Base-by-base conservation (phyloP, 2,888 invertebrate species). In the Nemapogon koenigi region DNA sequence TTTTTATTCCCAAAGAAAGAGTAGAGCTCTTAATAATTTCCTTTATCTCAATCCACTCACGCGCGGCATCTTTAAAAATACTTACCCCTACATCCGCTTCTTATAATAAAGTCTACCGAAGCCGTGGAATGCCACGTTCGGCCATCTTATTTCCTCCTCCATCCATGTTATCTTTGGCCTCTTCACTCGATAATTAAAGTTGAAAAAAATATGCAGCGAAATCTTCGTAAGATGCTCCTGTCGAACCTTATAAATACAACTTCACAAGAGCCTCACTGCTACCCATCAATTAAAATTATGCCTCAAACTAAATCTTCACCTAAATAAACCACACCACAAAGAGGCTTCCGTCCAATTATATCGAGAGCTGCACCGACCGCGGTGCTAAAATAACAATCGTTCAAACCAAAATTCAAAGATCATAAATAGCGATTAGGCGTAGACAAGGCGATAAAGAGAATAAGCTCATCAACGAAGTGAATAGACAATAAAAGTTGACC, bases 1-100 rank as follows among this genome's bases (percentile, higher is more conserved):
- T 65, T 72, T 71, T 63, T 68, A 59, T 57, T 53, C 63, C 52
- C 50, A 44, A 35, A 16, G 49, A 50, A 53, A 68, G 69, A n/a
- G n/a, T n/a, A n/a, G n/a, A 59, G 73, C 73, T 69, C 75, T 75
- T 73, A 61, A 72, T 75, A 73, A 76, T 76, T 72, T 78, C 76
- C 76, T 78, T 73, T 71, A 76, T 76, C 64, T 57, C 65, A 62
- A 68, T 70, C 69, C 68, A 64, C 72, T 68, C 67, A 61, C 64
- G 69, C 57, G 69, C 65, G 56, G 59, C 66, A 72, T 71, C 76
- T 76, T 71, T n/a, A n/a, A 78, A 78, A 78, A 78, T 78, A 76
- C 78, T 63, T 73, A 70, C 70, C 76, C 75, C 65, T 55, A 59
- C 78, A 76, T 78, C 78, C 78, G 78, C 65, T 76, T 71, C 78